Evolutionary conservation across 2,113 vertebrate species (phyloP), one percentile per base, ranked within the genome.

Genomic region (Gymnarchus niloticus): DNA sequence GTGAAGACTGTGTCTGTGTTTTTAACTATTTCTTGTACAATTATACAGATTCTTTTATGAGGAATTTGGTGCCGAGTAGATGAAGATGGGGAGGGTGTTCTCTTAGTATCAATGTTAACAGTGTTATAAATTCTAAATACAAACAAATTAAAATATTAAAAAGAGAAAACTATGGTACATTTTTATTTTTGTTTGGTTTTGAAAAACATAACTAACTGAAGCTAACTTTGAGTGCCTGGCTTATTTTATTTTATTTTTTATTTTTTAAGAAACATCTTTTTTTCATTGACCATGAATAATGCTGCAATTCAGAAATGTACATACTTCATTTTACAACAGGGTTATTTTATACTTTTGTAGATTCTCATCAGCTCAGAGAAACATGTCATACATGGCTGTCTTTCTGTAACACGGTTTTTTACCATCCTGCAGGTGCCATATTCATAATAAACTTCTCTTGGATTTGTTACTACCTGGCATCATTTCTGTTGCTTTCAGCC

Each of bases 1-100:
- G 98, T 99, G 97, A 99, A 97, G 95, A 97, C 95, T 97, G 97
- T 99, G 97, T 99, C 96, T 98, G 97, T 99, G 98, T 99, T 99
- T 99, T 99, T 98, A 99, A 99, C 96, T 97, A 96, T 98, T 99
- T 98, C 97, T 98, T 98, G 97, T 99, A 98, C 96, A 97, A 99
- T 98, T 97, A 97, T 98, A 98, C 97, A 97, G 97, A 97, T 98
- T 97, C 96, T 99, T 98, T 99, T 99, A 98, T 96, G 97, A 97
- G 97, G 97, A 98, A 96, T 96, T 96, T 98, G 97, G 97, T 97
- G 96, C 97, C 97, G 97, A 98, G 96, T 98, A 97, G 95, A 95
- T 95, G 96, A 96, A 96, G 95, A 96, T 94, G 91, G 96, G 96
- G 96, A 96, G 96, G 96, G 96, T n/a, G 93, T 95, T 96, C 96